Conservation (phyloP, 2,888 invertebrate species). For the Prosapia bicincta region DNA sequence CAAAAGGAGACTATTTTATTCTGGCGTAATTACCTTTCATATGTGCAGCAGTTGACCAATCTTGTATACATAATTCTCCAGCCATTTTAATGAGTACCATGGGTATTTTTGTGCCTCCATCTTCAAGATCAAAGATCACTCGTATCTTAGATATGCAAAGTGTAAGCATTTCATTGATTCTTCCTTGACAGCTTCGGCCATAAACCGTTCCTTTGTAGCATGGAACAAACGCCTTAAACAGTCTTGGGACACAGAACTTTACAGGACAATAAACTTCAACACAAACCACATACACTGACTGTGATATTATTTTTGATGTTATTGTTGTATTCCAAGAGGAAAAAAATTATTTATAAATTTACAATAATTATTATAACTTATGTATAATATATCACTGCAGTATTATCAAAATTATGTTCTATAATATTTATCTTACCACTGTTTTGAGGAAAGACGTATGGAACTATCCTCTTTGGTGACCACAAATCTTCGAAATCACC, state of each 20-base stretch:
- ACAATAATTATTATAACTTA: no score
- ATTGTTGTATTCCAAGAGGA: no score
- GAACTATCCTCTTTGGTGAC: conserved; percentile 63
- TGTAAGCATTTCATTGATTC: conserved; percentile 52
- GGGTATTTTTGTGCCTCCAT: conserved; percentile 49
- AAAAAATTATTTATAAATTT: no score
- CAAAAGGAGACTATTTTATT: no score
- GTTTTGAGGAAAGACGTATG: conserved; percentile 39
- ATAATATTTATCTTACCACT: conserved; percentile 32
- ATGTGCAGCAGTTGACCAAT: conserved; percentile 63
- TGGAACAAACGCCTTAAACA: not conserved
- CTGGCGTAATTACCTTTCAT: conserved; percentile 45
- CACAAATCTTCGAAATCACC: conserved; percentile 60
- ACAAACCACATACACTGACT: no score
- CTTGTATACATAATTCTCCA: conserved; percentile 57
- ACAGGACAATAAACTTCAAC: no score
- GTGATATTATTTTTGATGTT: no score
- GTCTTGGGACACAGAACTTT: not conserved
- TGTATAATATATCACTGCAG: no score
- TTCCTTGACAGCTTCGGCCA: conserved; percentile 34
- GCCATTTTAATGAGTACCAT: conserved; percentile 55
- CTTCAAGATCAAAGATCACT: conserved; percentile 63
- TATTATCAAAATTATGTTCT: no score
- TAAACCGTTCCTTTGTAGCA: conserved; percentile 9
- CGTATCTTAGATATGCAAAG: conserved; percentile 57